These are phyloP conservation scores for Siniperca scherzeri DNA, from an alignment of 2,797 vertebrate genomes.

Conservation along the genomic window DNA sequence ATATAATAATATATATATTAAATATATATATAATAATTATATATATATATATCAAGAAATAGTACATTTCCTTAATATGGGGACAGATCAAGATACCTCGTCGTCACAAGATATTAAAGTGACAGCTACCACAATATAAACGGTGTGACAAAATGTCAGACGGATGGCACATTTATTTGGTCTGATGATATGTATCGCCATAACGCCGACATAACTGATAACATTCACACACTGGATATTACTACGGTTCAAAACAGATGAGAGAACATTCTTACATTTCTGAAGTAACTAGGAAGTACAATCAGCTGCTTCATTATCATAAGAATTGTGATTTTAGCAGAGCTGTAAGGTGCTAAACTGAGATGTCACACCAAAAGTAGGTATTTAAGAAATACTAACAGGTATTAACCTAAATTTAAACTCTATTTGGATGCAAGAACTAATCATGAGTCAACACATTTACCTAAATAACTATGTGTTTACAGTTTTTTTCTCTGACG, in stretches of 20 bases:
- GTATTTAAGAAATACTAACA: not conserved
- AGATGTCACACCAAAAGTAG: not conserved
- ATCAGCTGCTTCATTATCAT: not conserved
- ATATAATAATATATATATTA: no score
- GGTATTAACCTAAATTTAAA: not conserved
- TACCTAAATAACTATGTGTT: not conserved
- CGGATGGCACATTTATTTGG: no score
- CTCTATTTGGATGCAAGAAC: not conserved
- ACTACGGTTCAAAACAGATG: not conserved
- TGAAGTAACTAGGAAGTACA: not conserved
- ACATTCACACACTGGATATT: not conserved
- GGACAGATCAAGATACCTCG: not conserved
- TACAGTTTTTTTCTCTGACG: not conserved
- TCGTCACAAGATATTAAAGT: not conserved
- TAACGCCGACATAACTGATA: no score
- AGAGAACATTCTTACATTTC: not conserved
- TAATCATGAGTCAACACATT: not conserved
- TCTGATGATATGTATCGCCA: no score
- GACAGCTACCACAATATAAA: not conserved
- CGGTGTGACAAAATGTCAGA: not conserved
- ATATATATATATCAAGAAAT: not conserved
- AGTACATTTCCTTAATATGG: not conserved
- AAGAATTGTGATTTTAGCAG: not conserved
- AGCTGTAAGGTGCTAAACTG: not conserved
- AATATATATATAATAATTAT: no score